Conservation (phyloP, 1,140 invertebrate genomes). For the Chlorops oryzae region DNA sequence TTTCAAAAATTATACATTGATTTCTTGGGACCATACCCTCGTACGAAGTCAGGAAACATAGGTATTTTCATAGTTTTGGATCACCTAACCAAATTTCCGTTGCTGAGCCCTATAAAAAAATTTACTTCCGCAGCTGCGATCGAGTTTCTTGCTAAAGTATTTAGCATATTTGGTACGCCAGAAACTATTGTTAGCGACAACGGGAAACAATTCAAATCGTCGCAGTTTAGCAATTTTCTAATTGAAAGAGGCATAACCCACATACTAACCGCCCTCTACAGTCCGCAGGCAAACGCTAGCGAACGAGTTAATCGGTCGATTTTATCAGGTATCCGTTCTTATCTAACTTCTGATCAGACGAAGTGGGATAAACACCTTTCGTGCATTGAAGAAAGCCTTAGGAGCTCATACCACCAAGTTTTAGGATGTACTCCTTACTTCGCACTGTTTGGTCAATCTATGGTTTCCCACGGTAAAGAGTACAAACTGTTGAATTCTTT, state of each 20-base stretch:
- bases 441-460: conserved; percentile 12
- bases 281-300: no score
- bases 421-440: conserved; percentile 10
- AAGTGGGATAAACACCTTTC: conserved; percentile 20
- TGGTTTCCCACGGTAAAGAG: no score
- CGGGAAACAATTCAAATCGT: conserved; percentile 17
- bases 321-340: conserved; percentile 12
- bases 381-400: no score
- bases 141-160: conserved; percentile 11
- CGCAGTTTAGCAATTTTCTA: conserved; percentile 17
- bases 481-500: no score
- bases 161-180: conserved; percentile 21
- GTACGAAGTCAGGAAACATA: conserved; percentile 4
- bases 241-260: conserved; percentile 11
- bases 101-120: conserved; percentile 9
- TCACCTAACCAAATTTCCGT: conserved; percentile 14
- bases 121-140: conserved; percentile 5
- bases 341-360: conserved; percentile 11
- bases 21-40: conserved; percentile 10
- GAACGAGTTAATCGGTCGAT: conserved; percentile 17
- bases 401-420: no score
- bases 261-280: not conserved
- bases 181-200: conserved; percentile 21
- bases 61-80: no score
- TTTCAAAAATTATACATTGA: no score